Evolutionary conservation across 2,888 invertebrate genomes (phyloP).

Genomic region (Cephus rjabovi): DNA sequence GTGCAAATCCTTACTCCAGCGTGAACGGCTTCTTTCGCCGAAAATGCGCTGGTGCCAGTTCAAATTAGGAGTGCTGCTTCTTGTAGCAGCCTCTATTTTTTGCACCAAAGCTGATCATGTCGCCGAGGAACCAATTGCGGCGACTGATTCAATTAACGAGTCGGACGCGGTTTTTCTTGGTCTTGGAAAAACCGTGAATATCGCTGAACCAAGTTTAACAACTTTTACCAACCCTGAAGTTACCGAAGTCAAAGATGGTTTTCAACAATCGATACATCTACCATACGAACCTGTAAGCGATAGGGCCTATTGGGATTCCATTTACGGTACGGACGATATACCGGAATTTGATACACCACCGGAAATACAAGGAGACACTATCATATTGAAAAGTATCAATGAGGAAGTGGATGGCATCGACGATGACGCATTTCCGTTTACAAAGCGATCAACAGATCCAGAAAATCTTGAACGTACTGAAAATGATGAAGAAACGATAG

Average conservation of each 20-base stretch:
- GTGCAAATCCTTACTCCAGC: neutral
- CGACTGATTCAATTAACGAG: neutral
- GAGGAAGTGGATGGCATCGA: neutral
- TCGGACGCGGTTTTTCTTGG: too few relatives aligned
- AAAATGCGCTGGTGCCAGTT: neutral
- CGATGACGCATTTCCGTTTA: neutral
- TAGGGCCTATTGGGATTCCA: slow-evolving; percentile 26
- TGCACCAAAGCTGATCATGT: neutral
- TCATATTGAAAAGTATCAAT: neutral
- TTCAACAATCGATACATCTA: neutral
- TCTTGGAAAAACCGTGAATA: too few relatives aligned
- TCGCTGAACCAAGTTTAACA: neutral
- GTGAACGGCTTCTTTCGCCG: neutral
- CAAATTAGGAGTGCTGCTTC: neutral
- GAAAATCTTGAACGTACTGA: neutral
- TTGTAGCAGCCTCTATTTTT: neutral
- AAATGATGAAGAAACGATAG: neutral
- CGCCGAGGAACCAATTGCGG: neutral
- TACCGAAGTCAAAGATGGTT: neutral
- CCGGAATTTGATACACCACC: slow-evolving; percentile 25
- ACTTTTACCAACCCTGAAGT: neutral
- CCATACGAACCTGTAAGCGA: slow-evolving; percentile 7
- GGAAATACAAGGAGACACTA: slow-evolving; percentile 14
- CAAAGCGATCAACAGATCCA: neutral
- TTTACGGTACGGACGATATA: slow-evolving; percentile 26